Evolutionary conservation across 2,113 vertebrate genomes (phyloP), one percentile per base, ranked within the genome.

Genomic region (Meles meles): DNA sequence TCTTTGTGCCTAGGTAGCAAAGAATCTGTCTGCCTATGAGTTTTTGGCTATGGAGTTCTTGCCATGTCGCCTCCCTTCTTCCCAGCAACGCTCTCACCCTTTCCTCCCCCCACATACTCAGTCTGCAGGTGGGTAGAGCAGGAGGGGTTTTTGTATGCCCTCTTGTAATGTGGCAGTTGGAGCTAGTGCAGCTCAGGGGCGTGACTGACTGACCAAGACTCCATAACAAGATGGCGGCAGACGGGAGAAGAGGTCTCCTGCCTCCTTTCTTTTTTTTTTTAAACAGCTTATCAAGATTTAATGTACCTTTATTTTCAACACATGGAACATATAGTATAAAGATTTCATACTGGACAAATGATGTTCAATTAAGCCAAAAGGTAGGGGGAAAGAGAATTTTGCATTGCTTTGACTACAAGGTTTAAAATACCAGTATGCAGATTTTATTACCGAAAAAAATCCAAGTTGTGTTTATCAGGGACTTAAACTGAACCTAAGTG

Each of bases 291-390:
- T 98, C 98, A 99, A 99, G 99, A 99, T 99, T 99, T 99, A 99
- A 99, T 99, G 99, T 99, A 99, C 99, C 99, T 99, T 99, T 99
- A 99, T 99, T 99, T 99, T 99, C 99, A 99, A 99, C 99, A 99
- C 98, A 98, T 99, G 99, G 99, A 99, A 99, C 99, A 99, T 99
- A 99, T 98, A 99, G 99, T 99, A 99, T 99, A 99, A 99, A 99
- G 99, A 99, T 99, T 99, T 99, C 99, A 99, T 99, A 99, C 99
- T 99, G 99, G 99, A 99, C 99, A 99, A 99, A 99, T 99, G 99
- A 99, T 99, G 99, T 99, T 99, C 99, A 99, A 99, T 99, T 99
- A 99, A 99, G 99, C 99, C 99, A 99, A 99, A 99, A 99, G 99
- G 7, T 98, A 23, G 98, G 98, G 98, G 99, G 98, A 99, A 98